Base-by-base conservation (phyloP, 2,888 invertebrate genomes). In the Punctoribates punctum region DNA sequence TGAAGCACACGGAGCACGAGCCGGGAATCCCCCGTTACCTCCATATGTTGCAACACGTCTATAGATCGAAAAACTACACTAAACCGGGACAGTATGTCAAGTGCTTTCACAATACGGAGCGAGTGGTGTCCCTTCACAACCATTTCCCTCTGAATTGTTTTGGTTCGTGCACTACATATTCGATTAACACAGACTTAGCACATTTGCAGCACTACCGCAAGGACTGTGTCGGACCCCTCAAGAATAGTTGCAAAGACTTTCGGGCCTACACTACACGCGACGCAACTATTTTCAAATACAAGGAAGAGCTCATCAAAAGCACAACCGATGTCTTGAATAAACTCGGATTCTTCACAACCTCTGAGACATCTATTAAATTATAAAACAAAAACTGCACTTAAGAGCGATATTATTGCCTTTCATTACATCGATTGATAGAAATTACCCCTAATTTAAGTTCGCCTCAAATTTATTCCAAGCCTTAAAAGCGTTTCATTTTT, bases 1-100 rank as follows among this genome's bases (percentile, higher is more conserved):
- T 80, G 51, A 78, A 79, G 25, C 79, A 80, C 51, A 79, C 78
- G 29, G 80, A 78, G 9, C 81, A 80, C 65, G 80, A 81, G 75
- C 77, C 72, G n/a, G 80, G 80, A 13, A 81, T 81, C 9, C 81
- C 81, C 0, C 75, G 88, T 81, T 93, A 94, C 84, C 89, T 94
- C 91, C 94, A 95, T 85, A 95, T 95, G 94, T 84, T 94, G 83
- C 93, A 93, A 85, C 94, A 94, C 85, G 93, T 94, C 65, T 92
- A 93, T 84, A 88, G 94, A 76, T 91, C 93, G 80, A 90, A 90
- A 83, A 94, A 94, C 85, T 94, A 92, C 85, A 94, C 94, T 9
- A 93, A 93, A 84, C 94, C 94, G 8, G 93, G 94, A 81, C 92
- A 92, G 85, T 94, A 94, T 85, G 91, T 94, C 79, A 95, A 95